Base-by-base conservation (phyloP, 2,888 invertebrate species). In the Rhingia campestris region DNA sequence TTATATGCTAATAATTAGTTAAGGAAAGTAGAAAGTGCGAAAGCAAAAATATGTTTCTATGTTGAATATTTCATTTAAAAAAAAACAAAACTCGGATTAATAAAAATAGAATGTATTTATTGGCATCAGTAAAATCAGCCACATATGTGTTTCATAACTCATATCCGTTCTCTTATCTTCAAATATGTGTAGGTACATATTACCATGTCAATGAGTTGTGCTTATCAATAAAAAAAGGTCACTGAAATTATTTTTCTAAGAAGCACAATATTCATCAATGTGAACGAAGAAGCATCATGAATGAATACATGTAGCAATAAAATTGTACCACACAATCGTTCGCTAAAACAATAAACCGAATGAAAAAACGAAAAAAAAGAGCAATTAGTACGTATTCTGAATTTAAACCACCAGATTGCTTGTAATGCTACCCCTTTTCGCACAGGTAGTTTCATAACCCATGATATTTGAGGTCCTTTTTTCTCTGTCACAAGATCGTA, bases 261-360 rank as follows among this genome's bases (percentile, higher is more conserved):
- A 67, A 67, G 14, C 9, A 3, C 45, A 53, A 54, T 54, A 43
- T 43, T 67, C 22, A 33, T 47, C 9, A 69, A 47, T 58, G 12
- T 22, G 14, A 12, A 14, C 10, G 9, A 33, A 35, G 43, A 54
- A 39, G 4, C 33, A 12, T 47, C 39, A 47, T 73, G 63, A 74
- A 74, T 74, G 74, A 66, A 74, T 33, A 33, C 64, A 3, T 56
- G 41, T 33, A 74, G 33, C 41, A 35, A 56, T 74, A 74, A 66
- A 49, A 43, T 43, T 2, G 6, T 7, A 6, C 30, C 14, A 47
- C 22, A 12, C 51, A 33, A 14, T 54, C 30, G 12, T 30, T 9
- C 14, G 2, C 43, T 58, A 58, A 70, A 59, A 49, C 32, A 39
- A 58, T 70, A 70, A 58, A 59, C 32, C 3, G 6, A 32, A 59